These are phyloP conservation scores for Drosophila sp. DNA, from an alignment of 1,140 invertebrate genomes.

Conservation along the genomic window DNA sequence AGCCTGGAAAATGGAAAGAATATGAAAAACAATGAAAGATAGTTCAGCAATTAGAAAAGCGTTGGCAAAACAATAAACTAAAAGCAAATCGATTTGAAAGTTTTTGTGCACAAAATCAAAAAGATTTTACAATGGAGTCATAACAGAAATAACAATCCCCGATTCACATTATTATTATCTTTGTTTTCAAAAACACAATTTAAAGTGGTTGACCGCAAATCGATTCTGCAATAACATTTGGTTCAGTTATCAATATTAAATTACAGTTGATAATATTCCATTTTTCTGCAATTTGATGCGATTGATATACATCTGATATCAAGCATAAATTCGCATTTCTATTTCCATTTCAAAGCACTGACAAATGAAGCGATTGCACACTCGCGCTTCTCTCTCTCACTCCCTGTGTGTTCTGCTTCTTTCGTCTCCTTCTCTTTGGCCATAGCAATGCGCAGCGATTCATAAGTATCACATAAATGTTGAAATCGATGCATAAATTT, in stretches of 20 bases:
- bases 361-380: constrained; percentile 14
- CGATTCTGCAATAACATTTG: too few species aligned
- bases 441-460: neutral
- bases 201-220: too few species aligned
- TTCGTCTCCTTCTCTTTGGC: neutral
- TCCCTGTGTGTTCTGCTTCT: neutral
- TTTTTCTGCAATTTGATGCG: neutral
- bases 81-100: constrained; percentile 10
- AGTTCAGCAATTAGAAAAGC: constrained; percentile 40
- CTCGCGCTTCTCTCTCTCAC: neutral
- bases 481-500: constrained; percentile 76
- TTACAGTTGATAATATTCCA: neutral
- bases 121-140: too few species aligned
- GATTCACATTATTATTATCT: too few species aligned
- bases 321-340: constrained; percentile 7
- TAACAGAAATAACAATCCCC: too few species aligned
- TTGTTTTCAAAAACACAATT: too few species aligned
- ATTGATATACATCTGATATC: constrained; percentile 4
- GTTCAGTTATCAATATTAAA: too few species aligned
- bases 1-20: constrained; percentile 31
- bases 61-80: constrained; percentile 3
- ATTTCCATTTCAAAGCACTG: constrained; percentile 16
- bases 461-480: constrained; percentile 56
- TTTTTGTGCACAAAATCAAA: too few species aligned
- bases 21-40: constrained; percentile 12